These are phyloP conservation scores for Amiota mariae DNA, from an alignment of 2,888 invertebrate genomes.

Conservation along the genomic window DNA sequence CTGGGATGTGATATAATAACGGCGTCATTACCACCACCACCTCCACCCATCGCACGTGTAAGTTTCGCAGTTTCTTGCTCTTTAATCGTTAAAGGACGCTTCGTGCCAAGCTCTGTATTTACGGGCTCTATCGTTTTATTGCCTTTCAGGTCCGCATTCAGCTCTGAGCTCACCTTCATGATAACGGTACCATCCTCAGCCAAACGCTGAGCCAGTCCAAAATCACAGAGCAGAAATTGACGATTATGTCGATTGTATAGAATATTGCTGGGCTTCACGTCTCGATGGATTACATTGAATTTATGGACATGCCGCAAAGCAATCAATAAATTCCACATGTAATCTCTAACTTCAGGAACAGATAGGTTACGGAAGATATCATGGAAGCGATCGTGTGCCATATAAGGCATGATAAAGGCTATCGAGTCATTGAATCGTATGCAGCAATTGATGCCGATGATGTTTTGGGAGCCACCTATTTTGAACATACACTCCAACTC, in stretches of 20 bases:
- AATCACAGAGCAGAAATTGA: constrained; percentile 88
- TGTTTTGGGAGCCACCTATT: constrained; percentile 86
- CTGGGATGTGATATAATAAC: not conserved
- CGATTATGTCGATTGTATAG: constrained; percentile 83
- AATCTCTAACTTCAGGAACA: constrained; percentile 81
- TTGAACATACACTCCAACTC: constrained; percentile 86
- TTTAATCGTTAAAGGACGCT: constrained; percentile 26
- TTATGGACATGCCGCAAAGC: constrained; percentile 87
- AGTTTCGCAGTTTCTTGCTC: constrained; percentile 24
- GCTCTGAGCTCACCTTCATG: constrained; percentile 47
- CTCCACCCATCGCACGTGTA: constrained; percentile 44
- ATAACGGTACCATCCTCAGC: constrained; percentile 47
- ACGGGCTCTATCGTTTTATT: not conserved
- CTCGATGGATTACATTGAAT: constrained; percentile 89
- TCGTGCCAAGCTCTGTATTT: not conserved
- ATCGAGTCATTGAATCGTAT: constrained; percentile 85
- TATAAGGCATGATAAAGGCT: constrained; percentile 91
- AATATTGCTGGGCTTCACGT: constrained; percentile 94
- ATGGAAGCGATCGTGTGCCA: constrained; percentile 86
- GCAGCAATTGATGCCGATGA: constrained; percentile 86
- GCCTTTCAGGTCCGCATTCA: constrained; percentile 43
- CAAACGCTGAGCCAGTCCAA: constrained; percentile 86
- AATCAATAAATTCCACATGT: constrained; percentile 85
- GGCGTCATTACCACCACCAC: constrained; percentile 29
- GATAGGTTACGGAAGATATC: constrained; percentile 83